These are phyloP conservation scores for Adela reaumurella DNA, from an alignment of 2,888 invertebrate species.

Conservation along the genomic window DNA sequence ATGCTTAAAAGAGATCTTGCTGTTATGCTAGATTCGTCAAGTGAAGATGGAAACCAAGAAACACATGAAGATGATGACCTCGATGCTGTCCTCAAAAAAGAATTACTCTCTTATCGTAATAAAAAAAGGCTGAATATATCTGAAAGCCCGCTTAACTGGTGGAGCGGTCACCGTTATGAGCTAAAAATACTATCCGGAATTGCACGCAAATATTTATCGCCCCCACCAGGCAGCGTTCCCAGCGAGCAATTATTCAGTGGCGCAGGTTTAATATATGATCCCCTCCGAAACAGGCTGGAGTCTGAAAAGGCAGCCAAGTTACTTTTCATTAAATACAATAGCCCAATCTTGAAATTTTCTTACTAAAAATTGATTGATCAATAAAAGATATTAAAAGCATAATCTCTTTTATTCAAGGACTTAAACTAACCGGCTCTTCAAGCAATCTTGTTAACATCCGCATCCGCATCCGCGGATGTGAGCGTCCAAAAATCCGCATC, in stretches of 20 bases:
- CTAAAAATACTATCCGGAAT: slow-evolving; percentile 5
- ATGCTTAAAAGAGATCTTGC: no score
- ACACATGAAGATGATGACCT: no score
- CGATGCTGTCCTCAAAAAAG: no score
- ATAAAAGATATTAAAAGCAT: no score
- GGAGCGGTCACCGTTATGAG: slow-evolving; percentile 3
- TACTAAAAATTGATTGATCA: no score
- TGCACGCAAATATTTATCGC: slow-evolving; percentile 4
- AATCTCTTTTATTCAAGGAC: no score
- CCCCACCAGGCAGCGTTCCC: slow-evolving; percentile 6
- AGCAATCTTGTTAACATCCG: slow-evolving; percentile 1
- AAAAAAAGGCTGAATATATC: no score
- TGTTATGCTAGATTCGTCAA: no score
- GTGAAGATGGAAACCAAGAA: no score
- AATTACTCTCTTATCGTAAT: no score
- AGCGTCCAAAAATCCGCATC: slow-evolving; percentile 1
- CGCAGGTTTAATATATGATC: slow-evolving; percentile 2
- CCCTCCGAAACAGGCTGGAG: slow-evolving; percentile 7
- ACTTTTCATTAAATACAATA: slow-evolving; percentile 6
- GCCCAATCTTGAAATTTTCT: slow-evolving; percentile 4
- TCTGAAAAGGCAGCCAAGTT: slow-evolving; percentile 7
- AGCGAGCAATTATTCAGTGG: slow-evolving; percentile 5
- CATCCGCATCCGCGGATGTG: slow-evolving; percentile 3
- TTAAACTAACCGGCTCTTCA: neutral
- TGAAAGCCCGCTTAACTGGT: slow-evolving; percentile 5